Base-by-base conservation (phyloP, 2,888 invertebrate species). In the Lycaena phlaeas region DNA sequence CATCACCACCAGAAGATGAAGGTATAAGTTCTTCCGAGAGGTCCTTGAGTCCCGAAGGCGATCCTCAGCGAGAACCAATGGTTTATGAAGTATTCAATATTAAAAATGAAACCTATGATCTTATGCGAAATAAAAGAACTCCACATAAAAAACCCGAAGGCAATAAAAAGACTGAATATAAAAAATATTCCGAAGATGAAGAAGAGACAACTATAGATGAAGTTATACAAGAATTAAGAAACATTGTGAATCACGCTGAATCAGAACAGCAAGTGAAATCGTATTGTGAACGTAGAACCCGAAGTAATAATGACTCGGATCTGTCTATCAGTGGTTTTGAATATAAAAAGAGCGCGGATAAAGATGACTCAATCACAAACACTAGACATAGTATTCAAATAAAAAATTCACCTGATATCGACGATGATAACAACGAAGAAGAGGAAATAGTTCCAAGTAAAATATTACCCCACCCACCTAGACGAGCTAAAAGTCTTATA, bases 1-100 rank as follows among this genome's bases (percentile, higher is more conserved):
- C 91, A 28, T 91, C 92, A 4, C 92, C 93, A 50, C 92, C 92
- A 27, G 94, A 94, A 74, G 94, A 94, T 60, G 94, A 94, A 84
- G 94, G 94, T 4, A 95, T 95, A 51, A 94, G 93, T 58, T 94
- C 94, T 5, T 94, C 94, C 0, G 94, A 94, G 63, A 85, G 90
- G 51, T 93, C 93, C 27, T 77, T 92, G 29, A 92, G 91, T 45
- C 92, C 93, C 1, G 92, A 92, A 60, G 88, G 88, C 22, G 88
- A 88, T 47, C 71, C 81, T 1, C 88, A 88, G 62, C 72, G 87
- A 47, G 87, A 88, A 48, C 81, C 88, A 0, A 78, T 87, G 64
- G 84, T 88, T 1, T 89, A 88, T 56, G 88, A 89, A 67, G 79
- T 88, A 34, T 89, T 87, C 54, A 87, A 82, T 45, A 81, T 85